Evolutionary conservation across 2,888 invertebrate species (phyloP), one percentile per base, ranked within the genome.

Genomic region (Vesta saturnalis): DNA sequence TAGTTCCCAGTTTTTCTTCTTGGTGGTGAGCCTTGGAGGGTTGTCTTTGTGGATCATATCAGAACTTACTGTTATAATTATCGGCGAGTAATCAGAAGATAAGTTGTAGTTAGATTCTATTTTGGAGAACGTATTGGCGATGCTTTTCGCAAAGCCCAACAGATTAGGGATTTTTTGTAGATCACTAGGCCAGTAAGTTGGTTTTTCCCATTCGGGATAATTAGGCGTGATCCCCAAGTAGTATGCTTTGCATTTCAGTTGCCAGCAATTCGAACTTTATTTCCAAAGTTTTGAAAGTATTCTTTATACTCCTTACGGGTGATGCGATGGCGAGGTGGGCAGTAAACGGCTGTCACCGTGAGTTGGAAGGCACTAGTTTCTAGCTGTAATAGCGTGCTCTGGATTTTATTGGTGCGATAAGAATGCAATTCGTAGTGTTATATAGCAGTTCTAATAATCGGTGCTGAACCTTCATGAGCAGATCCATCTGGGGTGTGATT

Each of bases 401-500:
- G n/a, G n/a, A n/a, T n/a, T n/a, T n/a, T n/a, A n/a, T n/a, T 56
- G 35, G 30, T 56, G 22, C 30, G 35, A 30, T 30, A 57, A 6
- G 19, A 54, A 14, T 57, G 15, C 5, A 57, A 30, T 30, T 57
- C 56, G 10, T 14, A 35, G 56, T 57, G 55, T 55, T 55, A 23
- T 55, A 55, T n/a, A 55, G 55, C 55, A 23, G 56, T 57, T 57
- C 56, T 10, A 57, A 57, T 57, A 35, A 57, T 12, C 39, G 30
- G 30, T 14, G 56, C 56, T 57, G 18, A 30, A 30, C 46, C 46
- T 46, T n/a, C 46, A n/a, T n/a, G n/a, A n/a, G n/a, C n/a, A n/a
- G n/a, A n/a, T n/a, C n/a, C n/a, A n/a, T n/a, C n/a, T n/a, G 55
- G 55, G n/a, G n/a, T n/a, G 55, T 55, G 55, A 23, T 57, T 57